Conservation (phyloP, 2,888 invertebrate species). For the Drosophila lacicola region DNA sequence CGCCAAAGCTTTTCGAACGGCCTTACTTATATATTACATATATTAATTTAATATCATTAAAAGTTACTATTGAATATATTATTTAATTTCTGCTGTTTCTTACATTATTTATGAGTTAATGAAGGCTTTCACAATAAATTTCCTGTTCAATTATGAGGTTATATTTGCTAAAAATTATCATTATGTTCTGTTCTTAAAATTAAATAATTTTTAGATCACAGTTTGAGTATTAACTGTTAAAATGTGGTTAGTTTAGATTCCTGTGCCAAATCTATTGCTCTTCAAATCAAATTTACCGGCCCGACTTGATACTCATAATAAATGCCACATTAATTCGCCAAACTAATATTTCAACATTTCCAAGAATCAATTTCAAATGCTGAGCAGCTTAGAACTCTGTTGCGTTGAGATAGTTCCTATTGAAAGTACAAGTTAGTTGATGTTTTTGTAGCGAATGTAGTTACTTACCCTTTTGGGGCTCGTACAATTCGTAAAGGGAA, state of each 20-base stretch:
- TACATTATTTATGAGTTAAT: no score
- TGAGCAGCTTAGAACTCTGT: constrained; percentile 15
- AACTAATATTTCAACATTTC: constrained; percentile 5
- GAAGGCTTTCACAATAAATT: not conserved
- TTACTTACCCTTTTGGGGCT: constrained; percentile 10
- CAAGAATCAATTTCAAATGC: constrained; percentile 29
- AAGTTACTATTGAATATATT: constrained; percentile 6
- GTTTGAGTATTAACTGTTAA: no score
- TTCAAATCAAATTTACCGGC: no score
- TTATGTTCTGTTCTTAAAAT: no score
- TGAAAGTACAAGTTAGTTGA: not conserved
- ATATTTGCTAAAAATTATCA: no score
- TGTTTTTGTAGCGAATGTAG: no score
- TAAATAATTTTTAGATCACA: no score
- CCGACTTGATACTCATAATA: no score
- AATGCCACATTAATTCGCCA: no score
- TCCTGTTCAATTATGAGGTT: no score
- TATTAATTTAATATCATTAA: not conserved
- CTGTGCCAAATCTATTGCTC: no score
- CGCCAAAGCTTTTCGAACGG: constrained; percentile 13
- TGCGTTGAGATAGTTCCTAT: constrained; percentile 20
- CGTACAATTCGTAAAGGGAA: constrained; percentile 29
- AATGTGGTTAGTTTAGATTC: no score
- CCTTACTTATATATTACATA: not conserved
- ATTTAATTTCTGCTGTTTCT: not conserved